A percentile compares a stretch with the other conserved stretches of the same genome.
Conservation (phyloP, 2,113 vertebrate species). For the Heterotilapia buettikoferi region DNA sequence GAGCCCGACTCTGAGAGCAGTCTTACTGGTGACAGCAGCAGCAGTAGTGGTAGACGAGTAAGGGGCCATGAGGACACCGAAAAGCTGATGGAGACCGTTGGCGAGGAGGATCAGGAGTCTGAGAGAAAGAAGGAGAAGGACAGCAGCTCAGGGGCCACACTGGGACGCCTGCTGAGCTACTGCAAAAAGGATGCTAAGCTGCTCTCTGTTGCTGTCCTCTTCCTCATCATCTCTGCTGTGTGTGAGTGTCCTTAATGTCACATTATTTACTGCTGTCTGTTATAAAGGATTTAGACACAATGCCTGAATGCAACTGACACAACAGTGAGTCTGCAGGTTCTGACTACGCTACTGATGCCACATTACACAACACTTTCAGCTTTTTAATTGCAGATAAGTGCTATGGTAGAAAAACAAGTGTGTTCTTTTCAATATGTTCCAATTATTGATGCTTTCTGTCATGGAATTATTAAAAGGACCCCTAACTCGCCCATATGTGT, state of each 20-base stretch:
- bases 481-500: not conserved
- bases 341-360: fast-evolving
- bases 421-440: not conserved
- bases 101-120: slow-evolving; percentile 10
- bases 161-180: slow-evolving; percentile 86
- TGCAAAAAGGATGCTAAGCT: slow-evolving; percentile 80
- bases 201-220: slow-evolving; percentile 79
- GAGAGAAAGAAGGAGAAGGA: not conserved
- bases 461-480: not conserved
- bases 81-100: slow-evolving; percentile 34
- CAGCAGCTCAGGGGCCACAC: slow-evolving; percentile 75
- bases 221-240: slow-evolving; percentile 82
- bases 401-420: not conserved
- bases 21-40: not conserved
- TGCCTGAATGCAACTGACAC: not conserved
- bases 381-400: not conserved
- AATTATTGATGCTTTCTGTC: not conserved
- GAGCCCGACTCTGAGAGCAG: not conserved
- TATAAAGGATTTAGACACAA: not conserved
- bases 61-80: slow-evolving; percentile 37
- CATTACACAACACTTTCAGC: not conserved
- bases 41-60: not conserved
- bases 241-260: slow-evolving; percentile 72
- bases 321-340: not conserved
- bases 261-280: not conserved